Evolutionary conservation across 1,140 invertebrate genomes (phyloP), one percentile per base, ranked within the genome.

Genomic region (Tetramorium parvispinum): DNA sequence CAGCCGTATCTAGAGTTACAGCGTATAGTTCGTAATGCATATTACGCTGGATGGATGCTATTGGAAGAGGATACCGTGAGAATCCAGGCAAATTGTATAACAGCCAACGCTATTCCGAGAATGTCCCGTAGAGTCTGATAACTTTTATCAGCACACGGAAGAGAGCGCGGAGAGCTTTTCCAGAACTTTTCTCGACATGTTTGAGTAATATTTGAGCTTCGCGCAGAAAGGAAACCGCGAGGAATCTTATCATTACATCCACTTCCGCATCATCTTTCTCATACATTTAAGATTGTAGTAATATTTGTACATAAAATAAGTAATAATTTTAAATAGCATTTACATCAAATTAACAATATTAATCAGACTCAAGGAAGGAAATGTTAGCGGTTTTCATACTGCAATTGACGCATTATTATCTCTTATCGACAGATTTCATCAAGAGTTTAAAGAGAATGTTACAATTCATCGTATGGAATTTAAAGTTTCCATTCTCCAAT

Each of bases 11-110:
- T 73, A 73, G 79, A 83, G 53, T 73, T 55, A 46, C 51, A 40
- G 8, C 18, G 24, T 18, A 18, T 59, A 82, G 53, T 59, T 83
- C n/a, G 55, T 49, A 59, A 57, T 27, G 51, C 49, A 59, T 27
- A 77, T 88, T 83, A 89, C 40, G 32, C 61, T 59, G 24, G 40
- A 86, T 59, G 24, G 40, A 86, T 81, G 77, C 53, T 63, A 91
- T 85, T 61, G 78, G 3, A 13, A 63, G 76, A 63, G 49, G 73
- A 16, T 66, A 85, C 75, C 90, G 88, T 93, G 93, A 92, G 92
- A 93, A 93, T 93, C 85, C 92, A 92, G 92, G 91, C 90, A 91
- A 93, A 90, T 91, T 82, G 83, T 85, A 71, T 46, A 46, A 32
- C 32, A 32, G 75, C 66, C 63, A 82, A 49, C 63, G n/a, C 63